phyloP scores from a whole-genome alignment of 2,113 vertebrate species.

The Ochotona curzoniae region DNA sequence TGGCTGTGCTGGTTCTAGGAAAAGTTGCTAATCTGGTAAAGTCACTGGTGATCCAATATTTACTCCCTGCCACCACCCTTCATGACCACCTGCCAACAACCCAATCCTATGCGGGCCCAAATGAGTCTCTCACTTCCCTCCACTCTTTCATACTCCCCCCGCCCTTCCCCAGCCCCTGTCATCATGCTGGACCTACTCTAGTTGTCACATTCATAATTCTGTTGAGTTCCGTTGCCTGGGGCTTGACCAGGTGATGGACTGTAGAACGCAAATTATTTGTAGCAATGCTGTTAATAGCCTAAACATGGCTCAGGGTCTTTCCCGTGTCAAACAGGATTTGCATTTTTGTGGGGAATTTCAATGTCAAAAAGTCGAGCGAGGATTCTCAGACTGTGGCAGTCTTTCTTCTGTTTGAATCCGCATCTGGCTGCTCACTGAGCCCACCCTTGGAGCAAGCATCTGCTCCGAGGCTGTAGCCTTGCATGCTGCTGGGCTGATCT shows the following conservation, averaged over 20 bases:
- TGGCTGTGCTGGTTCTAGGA: not conserved
- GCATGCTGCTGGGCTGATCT: not conserved
- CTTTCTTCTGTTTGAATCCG: not conserved
- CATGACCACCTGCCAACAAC: not conserved
- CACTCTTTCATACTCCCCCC: not conserved
- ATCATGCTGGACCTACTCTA: not conserved
- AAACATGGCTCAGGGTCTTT: not conserved
- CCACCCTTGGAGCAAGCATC: not conserved
- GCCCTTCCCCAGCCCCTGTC: not conserved
- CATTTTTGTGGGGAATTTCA: slow-evolving; percentile 26
- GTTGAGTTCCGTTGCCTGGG: not conserved
- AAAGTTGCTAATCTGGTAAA: not conserved
- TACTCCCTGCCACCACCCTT: not conserved
- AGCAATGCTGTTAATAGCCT: not conserved
- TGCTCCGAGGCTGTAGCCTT: not conserved
- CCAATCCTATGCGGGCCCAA: too few species aligned
- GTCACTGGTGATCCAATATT: not conserved
- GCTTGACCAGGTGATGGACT: not conserved
- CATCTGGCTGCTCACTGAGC: not conserved
- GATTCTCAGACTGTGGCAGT: not conserved
- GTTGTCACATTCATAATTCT: not conserved
- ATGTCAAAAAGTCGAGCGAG: not conserved
- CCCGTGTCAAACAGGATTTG: not conserved
- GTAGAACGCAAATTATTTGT: not conserved
- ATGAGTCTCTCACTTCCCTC: not conserved